Evolutionary conservation across 2,797 vertebrate species (phyloP).

Genomic region (Ctenopoma kingsleyae): DNA sequence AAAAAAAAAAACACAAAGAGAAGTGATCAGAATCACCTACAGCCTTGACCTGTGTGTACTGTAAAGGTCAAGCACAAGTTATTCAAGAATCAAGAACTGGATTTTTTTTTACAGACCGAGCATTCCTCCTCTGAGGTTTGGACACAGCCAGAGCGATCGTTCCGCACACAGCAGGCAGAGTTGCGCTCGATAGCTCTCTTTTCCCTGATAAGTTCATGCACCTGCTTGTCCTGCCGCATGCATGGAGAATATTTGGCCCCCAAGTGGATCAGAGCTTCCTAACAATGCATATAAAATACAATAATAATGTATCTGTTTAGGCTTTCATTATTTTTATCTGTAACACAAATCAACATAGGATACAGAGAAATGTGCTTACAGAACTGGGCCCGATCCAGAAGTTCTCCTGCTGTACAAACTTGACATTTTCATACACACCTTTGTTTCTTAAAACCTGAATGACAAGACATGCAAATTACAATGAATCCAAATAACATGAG

Average conservation of each 20-base stretch:
- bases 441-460: constrained; percentile 95
- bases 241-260: constrained; percentile 98
- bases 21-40: constrained; percentile 16
- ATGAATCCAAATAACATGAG: neutral
- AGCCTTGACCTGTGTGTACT: neutral
- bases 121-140: constrained; percentile 97
- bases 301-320: neutral
- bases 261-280: constrained; percentile 98
- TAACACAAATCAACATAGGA: neutral
- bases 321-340: neutral
- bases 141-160: constrained; percentile 95
- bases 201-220: constrained; percentile 91
- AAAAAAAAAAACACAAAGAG: constrained; percentile 12
- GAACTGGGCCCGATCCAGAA: constrained; percentile 99
- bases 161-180: constrained; percentile 96
- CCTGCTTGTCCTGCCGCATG: constrained; percentile 97
- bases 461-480: constrained; percentile 20
- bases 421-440: constrained; percentile 98
- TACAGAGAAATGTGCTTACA: constrained; percentile 79
- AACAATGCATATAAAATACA: constrained; percentile 7
- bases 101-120: constrained; percentile 86
- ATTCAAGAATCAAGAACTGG: neutral
- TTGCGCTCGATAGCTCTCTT: constrained; percentile 91
- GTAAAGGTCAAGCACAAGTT: neutral
- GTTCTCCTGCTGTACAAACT: constrained; percentile 98